Conservation (phyloP, 2,888 invertebrate genomes). For the Diplolepis rosae region DNA sequence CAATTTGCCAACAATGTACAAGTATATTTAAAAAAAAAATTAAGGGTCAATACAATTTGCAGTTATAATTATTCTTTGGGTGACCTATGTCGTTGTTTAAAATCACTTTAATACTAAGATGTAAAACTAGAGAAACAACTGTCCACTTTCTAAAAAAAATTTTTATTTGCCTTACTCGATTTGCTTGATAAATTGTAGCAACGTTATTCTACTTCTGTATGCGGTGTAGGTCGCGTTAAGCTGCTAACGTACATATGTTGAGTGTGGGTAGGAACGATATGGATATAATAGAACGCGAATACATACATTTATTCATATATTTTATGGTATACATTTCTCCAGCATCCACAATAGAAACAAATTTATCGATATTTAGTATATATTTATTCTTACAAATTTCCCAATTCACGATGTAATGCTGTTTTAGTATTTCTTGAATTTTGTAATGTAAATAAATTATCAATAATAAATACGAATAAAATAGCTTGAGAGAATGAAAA, state of each 20-base stretch:
- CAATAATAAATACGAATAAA: too few relatives aligned
- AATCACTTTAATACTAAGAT: not conserved
- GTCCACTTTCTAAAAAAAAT: not conserved
- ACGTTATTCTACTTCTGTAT: not conserved
- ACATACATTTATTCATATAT: not conserved
- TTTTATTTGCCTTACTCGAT: not conserved
- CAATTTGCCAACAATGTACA: too few relatives aligned
- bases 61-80: too few relatives aligned
- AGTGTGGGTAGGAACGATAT: not conserved
- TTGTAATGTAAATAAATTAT: too few relatives aligned
- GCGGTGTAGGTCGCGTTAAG: slow-evolving; percentile 10
- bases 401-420: not conserved
- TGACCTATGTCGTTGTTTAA: not conserved
- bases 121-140: not conserved
- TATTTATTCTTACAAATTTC: not conserved
- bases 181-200: not conserved
- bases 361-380: not conserved
- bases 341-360: not conserved
- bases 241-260: not conserved
- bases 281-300: not conserved
- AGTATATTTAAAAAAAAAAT: too few relatives aligned
- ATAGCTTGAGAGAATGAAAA: too few relatives aligned
- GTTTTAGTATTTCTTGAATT: not conserved
- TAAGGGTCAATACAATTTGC: too few relatives aligned
- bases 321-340: not conserved